Conservation (phyloP, 2,113 vertebrate species). For the Chiloscyllium plagiosum region DNA sequence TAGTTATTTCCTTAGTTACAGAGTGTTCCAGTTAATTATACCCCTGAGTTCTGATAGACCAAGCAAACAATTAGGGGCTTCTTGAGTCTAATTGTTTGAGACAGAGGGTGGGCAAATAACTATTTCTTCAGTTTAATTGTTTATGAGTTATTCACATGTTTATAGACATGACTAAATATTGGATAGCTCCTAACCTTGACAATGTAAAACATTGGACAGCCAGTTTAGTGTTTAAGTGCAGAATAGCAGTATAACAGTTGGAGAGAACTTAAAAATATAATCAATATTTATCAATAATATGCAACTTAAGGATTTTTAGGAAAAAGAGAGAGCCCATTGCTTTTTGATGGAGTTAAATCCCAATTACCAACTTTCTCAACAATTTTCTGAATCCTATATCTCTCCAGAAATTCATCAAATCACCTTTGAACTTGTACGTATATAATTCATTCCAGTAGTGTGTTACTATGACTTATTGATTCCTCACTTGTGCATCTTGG, state of each 20-base stretch:
- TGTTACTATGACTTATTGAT: not conserved
- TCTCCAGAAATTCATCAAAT: not conserved
- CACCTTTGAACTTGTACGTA: not conserved
- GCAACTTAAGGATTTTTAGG: not conserved
- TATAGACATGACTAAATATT: slow-evolving; percentile 14
- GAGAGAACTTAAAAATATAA: not conserved
- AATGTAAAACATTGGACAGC: not conserved
- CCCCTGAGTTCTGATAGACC: not conserved
- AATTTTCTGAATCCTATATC: not conserved
- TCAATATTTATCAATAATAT: not conserved
- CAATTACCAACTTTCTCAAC: not conserved
- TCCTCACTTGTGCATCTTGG: not conserved
- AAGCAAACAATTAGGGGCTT: slow-evolving; percentile 16
- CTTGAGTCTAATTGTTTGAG: not conserved
- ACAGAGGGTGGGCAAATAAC: not conserved
- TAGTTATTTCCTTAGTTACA: slow-evolving; percentile 18
- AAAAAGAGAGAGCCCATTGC: not conserved
- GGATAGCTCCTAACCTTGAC: not conserved
- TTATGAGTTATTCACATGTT: not conserved
- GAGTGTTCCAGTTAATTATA: slow-evolving; percentile 32
- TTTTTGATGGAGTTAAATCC: not conserved
- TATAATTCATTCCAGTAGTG: not conserved
- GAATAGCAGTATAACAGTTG: not conserved
- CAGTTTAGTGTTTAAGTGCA: not conserved
- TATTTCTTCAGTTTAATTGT: not conserved